Conservation (phyloP, 2,797 vertebrate species). For the Alcedo quadribrachys region DNA sequence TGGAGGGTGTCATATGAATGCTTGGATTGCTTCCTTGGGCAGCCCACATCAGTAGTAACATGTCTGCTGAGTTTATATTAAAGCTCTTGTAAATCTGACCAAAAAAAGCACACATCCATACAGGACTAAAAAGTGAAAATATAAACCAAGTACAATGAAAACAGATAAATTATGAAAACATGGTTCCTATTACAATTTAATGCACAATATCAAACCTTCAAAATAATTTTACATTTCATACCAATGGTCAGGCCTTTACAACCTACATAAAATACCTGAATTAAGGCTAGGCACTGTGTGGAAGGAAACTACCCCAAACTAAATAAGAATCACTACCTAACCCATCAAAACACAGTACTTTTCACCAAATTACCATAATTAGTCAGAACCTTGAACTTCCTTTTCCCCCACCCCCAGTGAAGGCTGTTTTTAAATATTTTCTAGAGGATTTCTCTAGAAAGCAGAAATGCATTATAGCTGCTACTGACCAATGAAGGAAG, state of each 20-base stretch:
- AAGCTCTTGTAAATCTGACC: not conserved
- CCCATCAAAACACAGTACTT: not conserved
- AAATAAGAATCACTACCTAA: not conserved
- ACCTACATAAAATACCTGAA: not conserved
- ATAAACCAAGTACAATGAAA: not conserved
- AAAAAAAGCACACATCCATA: not conserved
- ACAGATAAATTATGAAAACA: not conserved
- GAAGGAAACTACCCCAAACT: not conserved
- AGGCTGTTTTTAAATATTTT: not conserved
- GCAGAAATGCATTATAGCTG: not conserved
- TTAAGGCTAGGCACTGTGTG: not conserved
- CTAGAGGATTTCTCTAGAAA: not conserved
- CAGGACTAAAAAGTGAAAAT: not conserved
- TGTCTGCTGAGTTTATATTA: not conserved
- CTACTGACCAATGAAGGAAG: not conserved
- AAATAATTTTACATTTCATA: not conserved
- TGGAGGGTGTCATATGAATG: not conserved
- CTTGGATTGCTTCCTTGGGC: not conserved
- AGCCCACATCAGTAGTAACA: not conserved
- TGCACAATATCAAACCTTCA: not conserved
- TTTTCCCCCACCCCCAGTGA: not conserved
- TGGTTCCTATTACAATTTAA: not conserved
- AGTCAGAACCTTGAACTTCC: not conserved
- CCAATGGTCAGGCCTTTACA: not conserved
- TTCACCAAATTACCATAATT: not conserved